Base-by-base conservation (phyloP, 2,888 invertebrate species). In the Tipula unca region DNA sequence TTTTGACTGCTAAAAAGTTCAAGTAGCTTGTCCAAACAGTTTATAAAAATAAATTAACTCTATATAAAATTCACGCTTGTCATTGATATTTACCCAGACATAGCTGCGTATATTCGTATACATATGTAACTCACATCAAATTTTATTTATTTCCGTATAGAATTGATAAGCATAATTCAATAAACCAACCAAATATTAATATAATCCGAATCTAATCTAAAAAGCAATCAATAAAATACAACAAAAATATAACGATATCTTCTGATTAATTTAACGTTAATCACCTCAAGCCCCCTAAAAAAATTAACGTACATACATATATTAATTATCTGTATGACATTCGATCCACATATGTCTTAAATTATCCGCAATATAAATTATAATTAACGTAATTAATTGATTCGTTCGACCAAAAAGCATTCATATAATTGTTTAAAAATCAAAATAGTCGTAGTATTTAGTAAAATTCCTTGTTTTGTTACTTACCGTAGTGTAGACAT, bases 401-500 rank as follows among this genome's bases (percentile, higher is more conserved):
- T 25, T 69, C 10, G 25, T 25, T 69, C 20, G 25, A 69, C 69
- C 69, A 25, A 69, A 69, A 10, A 54, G 17, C 48, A 17, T 17
- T n/a, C n/a, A n/a, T 54, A 32, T 54, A 10, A 82, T 20, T 10
- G 20, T 82, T 82, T 25, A 82, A 32, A 83, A 83, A 83, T 83
- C 29, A 83, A 83, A 83, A 83, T n/a, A 48, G 1, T n/a, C 2
- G n/a, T 83, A 32, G 83, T 32, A 82, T 82, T 29, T 32, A 83
- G 32, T 32, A 17, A n/a, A n/a, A 32, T 83, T 32, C 0, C 17
- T 17, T 83, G 13, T 83, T n/a, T 82, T 83, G n/a, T 32, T 87
- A 93, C 95, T 95, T 92, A 97, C 97, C 93, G 94, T 93, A 88
- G 95, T 95, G 91, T 97, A 98, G 90, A 95, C 96, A 91, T 96